These are phyloP conservation scores for Lacerta agilis DNA, from an alignment of 2,797 vertebrate genomes.

Conservation along the genomic window DNA sequence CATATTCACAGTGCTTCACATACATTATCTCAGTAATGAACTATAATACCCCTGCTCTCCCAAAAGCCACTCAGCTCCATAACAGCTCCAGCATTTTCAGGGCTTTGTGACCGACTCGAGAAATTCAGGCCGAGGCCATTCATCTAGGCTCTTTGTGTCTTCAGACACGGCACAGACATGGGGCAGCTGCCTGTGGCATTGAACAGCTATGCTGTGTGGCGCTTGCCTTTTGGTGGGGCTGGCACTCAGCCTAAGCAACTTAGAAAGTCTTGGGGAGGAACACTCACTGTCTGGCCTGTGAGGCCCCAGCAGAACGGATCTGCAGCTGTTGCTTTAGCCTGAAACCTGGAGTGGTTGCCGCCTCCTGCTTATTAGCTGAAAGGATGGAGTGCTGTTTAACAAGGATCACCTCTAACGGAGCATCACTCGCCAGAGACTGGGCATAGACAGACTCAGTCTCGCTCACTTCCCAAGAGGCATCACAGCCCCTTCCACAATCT, in stretches of 20 bases:
- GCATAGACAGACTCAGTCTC: neutral
- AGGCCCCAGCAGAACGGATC: neutral
- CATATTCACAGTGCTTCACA: neutral
- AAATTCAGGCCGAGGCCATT: neutral
- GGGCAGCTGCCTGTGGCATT: conserved; percentile 25
- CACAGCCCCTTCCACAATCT: neutral
- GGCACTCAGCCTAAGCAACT: conserved; percentile 41
- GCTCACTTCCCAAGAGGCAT: neutral
- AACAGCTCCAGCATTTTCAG: neutral
- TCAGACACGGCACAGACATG: conserved; percentile 28
- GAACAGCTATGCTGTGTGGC: neutral
- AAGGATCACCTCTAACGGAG: neutral
- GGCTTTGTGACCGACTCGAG: neutral
- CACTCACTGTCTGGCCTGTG: conserved; percentile 25
- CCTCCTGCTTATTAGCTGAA: neutral
- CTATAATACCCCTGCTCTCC: neutral
- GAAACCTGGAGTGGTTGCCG: neutral
- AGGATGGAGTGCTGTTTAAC: neutral
- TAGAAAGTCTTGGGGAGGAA: conserved; percentile 17
- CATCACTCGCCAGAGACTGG: neutral
- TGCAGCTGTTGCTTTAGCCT: conserved; percentile 34
- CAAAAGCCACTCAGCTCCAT: neutral
- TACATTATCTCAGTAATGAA: neutral
- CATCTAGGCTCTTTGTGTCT: neutral
- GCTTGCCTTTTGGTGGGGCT: conserved; percentile 13